Evolutionary conservation across 2,888 invertebrate species (phyloP), one percentile per base, ranked within the genome.

Genomic region (Lobophora halterata): DNA sequence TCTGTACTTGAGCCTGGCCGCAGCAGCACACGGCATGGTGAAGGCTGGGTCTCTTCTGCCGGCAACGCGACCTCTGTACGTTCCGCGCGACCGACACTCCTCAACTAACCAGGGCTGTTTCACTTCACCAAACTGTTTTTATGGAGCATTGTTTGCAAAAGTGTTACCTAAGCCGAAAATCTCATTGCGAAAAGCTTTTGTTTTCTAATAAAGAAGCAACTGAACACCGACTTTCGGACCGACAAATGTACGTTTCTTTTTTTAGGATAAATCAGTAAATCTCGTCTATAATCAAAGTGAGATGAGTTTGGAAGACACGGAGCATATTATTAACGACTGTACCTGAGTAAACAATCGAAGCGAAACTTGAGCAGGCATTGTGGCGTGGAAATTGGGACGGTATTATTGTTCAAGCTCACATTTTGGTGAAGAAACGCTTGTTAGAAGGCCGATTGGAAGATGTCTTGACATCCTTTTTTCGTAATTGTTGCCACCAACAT

Each of bases 11-110:
- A 86, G 61, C 32, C 78, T 68, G 50, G 62, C 59, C 26, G 75
- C 70, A 44, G 78, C 71, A 36, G 73, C 71, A 65, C 87, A 87
- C 71, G 82, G 86, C 86, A 87, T 87, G 72, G 63, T 64, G 71
- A 63, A 65, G 66, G 70, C 71, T 68, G 64, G 58, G 61, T 58
- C 58, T 57, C 61, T 52, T 66, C 66, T 66, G 61, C 39, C 47
- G 49, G 45, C 45, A 38, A 49, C 60, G 49, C 59, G 59, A 62
- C 59, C 63, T 61, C 62, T 48, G 63, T 65, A 68, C 73, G 79
- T 78, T 77, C 69, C 74, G 67, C 76, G 63, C 76, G 71, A 78
- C 64, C 71, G 78, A 63, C 66, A 70, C 52, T 65, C 71, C 58
- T 61, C 63, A 58, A 77, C 79, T 75, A 69, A 74, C 73, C 71